phyloP scores from a whole-genome alignment of 2,797 vertebrate species.

The Botia kubotai region DNA sequence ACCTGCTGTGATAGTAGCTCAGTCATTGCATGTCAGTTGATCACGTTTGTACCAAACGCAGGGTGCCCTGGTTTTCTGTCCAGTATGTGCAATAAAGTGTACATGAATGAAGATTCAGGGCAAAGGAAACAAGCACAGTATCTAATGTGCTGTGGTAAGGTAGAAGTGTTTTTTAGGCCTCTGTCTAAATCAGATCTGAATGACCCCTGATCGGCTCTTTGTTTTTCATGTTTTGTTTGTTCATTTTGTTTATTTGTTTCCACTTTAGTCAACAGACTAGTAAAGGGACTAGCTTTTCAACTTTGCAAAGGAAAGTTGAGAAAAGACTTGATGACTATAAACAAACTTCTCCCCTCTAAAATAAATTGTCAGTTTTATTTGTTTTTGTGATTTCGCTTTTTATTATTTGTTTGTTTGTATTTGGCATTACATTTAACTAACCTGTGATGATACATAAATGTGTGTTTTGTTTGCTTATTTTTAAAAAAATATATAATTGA shows the following conservation, averaged over 20 bases:
- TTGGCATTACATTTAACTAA: not conserved
- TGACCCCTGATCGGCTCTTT: constrained; percentile 72
- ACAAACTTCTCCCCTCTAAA: constrained; percentile 79
- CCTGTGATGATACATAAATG: not conserved
- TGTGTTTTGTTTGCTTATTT: not conserved
- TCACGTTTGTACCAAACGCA: constrained; percentile 79
- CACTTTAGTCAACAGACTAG: constrained; percentile 71
- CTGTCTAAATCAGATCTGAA: constrained; percentile 79
- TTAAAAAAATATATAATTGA: not conserved
- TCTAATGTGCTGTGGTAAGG: constrained; percentile 59
- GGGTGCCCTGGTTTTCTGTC: constrained; percentile 66
- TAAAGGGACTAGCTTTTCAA: constrained; percentile 66
- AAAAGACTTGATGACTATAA: constrained; percentile 79
- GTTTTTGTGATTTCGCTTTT: constrained; percentile 55
- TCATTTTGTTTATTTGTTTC: constrained; percentile 70
- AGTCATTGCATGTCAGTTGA: constrained; percentile 73
- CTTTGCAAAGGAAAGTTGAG: constrained; percentile 68
- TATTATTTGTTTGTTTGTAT: constrained; percentile 11
- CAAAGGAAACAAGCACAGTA: constrained; percentile 52
- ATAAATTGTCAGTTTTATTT: constrained; percentile 67
- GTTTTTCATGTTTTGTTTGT: constrained; percentile 56
- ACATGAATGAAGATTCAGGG: constrained; percentile 59
- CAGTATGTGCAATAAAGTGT: constrained; percentile 58
- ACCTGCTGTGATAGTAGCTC: constrained; percentile 38
- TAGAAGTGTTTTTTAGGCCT: constrained; percentile 43